Base-by-base conservation (phyloP, 2,797 vertebrate species). In the Naso thynnoides region DNA sequence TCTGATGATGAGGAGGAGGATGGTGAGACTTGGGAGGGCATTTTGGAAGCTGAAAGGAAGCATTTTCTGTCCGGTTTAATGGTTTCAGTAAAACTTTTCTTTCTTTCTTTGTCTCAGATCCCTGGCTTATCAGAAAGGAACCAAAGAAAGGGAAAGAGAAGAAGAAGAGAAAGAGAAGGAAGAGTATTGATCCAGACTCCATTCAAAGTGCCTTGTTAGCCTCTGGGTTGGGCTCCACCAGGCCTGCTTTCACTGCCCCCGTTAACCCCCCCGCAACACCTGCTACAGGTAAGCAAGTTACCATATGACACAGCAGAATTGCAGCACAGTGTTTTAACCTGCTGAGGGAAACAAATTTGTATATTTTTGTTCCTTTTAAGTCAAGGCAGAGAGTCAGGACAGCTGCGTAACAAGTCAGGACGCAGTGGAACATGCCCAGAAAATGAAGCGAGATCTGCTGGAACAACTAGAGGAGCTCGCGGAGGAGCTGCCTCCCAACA, bases 181-280 rank as follows among this genome's bases (percentile, higher is more conserved):
- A 94, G 91, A 96, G 96, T 36, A 97, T 99, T 65, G 98, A 99
- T 86, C 98, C 98, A 16, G 98, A 99, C 92, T 99, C 97, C 24
- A 99, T 99, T 93, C 98, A 99, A 92, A 99, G 98, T 97, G 98
- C 98, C 96, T 97, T 99, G 96, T 91, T 99, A 93, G 98, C 98
- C 55, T 99, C 98, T 19, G 98, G 98, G 66, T 95, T 99, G 6
- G 97, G 97, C 84, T 97, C 97, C 65, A 98, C 95, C 83, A 93
- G 97, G 50, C 97, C 97, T 4, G 94, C 95, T 52, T 99, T 99
- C 80, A 96, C 96, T 49, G 93, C 97, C 42, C 84, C 95, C 0
- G 91, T 96, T 42, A 94, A 94, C 73, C 81, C 94, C 21, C 83
- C 94, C 62, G 93, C 88, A 79, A 39, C 76, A 5, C 85, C 93